These are phyloP conservation scores for Lipotes vexillifer DNA, from an alignment of 2,113 vertebrate species.

Conservation along the genomic window DNA sequence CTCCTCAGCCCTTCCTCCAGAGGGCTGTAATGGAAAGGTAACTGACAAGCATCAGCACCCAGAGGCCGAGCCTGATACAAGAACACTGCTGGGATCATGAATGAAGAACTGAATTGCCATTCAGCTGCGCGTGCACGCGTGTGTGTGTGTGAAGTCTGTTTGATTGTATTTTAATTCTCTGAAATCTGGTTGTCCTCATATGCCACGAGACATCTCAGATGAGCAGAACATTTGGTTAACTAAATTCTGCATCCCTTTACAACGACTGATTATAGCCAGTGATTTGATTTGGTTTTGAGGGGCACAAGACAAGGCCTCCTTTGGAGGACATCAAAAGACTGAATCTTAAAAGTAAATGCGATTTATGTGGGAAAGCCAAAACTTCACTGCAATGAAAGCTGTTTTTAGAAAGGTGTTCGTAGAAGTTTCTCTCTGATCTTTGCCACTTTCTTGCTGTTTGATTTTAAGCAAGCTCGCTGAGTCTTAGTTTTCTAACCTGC, in stretches of 20 bases:
- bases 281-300: neutral
- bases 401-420: neutral
- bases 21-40: neutral
- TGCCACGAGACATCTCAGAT: neutral
- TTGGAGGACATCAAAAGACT: neutral
- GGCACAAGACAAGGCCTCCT: neutral
- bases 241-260: neutral
- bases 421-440: neutral
- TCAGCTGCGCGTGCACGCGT: accelerated
- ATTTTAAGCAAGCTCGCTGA: neutral
- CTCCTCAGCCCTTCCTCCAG: neutral
- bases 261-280: neutral
- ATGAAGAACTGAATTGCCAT: neutral
- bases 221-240: neutral
- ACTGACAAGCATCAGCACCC: neutral
- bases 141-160: neutral
- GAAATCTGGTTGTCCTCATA: neutral
- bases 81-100: neutral
- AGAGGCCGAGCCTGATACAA: neutral
- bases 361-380: neutral
- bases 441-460: neutral
- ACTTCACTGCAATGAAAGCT: neutral
- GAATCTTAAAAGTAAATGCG: neutral
- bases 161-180: conserved; percentile 1
- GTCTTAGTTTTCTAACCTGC: neutral